Evolutionary conservation across 2,797 vertebrate species (phyloP), one percentile per base, ranked within the genome.

Genomic region (Microhierax caerulescens): DNA sequence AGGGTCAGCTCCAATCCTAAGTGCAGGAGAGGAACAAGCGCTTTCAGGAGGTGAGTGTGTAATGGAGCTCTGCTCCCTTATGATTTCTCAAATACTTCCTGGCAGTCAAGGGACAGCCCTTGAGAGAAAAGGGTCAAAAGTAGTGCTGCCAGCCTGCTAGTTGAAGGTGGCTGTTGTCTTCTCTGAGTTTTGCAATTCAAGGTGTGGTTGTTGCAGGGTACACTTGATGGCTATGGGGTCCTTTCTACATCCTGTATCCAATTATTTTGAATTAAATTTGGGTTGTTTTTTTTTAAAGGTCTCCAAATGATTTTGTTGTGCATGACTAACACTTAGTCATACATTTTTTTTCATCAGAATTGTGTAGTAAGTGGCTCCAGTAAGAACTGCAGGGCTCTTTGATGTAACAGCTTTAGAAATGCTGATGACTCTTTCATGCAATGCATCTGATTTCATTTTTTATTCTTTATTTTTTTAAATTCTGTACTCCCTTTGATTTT

Each of bases 71-170:
- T 83, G 30, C 23, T 82, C 8, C 5, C 5, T 57, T 3, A 0
- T 34, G 24, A 4, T 51, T 60, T 87, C 43, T 41, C 14, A 30
- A 51, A 8, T 67, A 11, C 32, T 59, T 83, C 2, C 32, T 93
- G 56, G 13, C 2, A 19, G 4, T 27, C 5, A 36, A 69, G 63
- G 34, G 7, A 14, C 7, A 24, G 5, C 2, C 12, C 9, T 73
- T 63, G 27, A 51, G 37, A 53, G n/a, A 48, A 61, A 36, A 75
- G 5, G 17, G 19, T 59, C 30, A 22, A 22, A 61, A 68, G 2
- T 0, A 14, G 13, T 16, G 18, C 11, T 47, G 3, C 18, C 2
- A 67, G 2, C 11, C 10, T 63, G 39, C 7, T 67, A 34, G 7
- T 28, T 72, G 23, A 34, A 73, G n/a, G 5, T 73, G 41, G 4